These are phyloP conservation scores for Anoplius nigerrimus DNA, from an alignment of 2,888 invertebrate species.

Conservation along the genomic window DNA sequence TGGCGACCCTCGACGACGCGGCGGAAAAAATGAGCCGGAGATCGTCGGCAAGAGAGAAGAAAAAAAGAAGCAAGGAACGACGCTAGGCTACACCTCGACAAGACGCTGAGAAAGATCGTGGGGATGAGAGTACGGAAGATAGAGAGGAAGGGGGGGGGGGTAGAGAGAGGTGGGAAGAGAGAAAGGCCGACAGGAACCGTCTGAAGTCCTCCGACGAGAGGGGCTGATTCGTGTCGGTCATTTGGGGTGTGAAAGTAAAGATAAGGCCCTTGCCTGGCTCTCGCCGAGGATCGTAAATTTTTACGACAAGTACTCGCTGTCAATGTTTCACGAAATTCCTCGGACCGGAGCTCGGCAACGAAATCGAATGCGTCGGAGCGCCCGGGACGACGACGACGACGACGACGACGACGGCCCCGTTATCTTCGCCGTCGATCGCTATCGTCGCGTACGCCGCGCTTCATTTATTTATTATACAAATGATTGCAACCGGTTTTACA, in stretches of 20 bases:
- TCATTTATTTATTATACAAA: conserved; percentile 40
- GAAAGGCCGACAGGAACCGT: conserved; percentile 43
- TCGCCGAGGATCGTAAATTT: conserved; percentile 49
- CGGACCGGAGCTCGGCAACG: conserved; percentile 31
- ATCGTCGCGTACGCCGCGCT: conserved; percentile 32
- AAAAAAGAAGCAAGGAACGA: conserved; percentile 23
- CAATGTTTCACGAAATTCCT: conserved; percentile 54
- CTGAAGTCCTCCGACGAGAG: conserved; percentile 48
- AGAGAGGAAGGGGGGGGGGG: conserved; percentile 2
- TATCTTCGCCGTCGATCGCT: conserved; percentile 21
- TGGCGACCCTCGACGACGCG: conserved; percentile 11
- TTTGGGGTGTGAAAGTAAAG: conserved; percentile 58
- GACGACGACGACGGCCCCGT: conserved; percentile 18
- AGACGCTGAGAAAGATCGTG: conserved; percentile 9
- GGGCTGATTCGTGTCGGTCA: conserved; percentile 56
- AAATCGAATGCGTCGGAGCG: conserved; percentile 37
- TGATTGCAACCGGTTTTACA: conserved; percentile 8
- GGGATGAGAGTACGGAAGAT: not conserved
- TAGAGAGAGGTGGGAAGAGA: conserved; percentile 21
- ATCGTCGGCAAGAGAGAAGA: not conserved
- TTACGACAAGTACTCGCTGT: conserved; percentile 51
- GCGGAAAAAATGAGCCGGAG: not conserved
- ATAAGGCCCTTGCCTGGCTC: conserved; percentile 42
- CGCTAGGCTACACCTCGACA: conserved; percentile 29
- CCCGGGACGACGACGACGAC: conserved; percentile 6